Conservation (phyloP, 1,140 invertebrate genomes). For the Panonychus citri region DNA sequence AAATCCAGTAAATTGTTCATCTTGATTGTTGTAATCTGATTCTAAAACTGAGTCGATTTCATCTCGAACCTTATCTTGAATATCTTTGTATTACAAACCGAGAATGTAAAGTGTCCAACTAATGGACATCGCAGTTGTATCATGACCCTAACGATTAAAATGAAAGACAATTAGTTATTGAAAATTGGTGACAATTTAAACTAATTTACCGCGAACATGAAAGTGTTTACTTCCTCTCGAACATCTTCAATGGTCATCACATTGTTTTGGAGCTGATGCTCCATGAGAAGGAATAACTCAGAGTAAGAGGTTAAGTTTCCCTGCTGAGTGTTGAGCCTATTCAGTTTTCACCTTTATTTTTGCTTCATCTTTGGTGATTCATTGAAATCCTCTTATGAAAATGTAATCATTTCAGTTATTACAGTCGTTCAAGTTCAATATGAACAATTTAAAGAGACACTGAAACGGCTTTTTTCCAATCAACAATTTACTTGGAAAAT, state of each 20-base stretch:
- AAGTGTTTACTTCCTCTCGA: slow-evolving; percentile 58
- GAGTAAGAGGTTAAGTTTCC: too few relatives aligned
- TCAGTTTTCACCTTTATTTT: too few relatives aligned
- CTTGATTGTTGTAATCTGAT: not conserved
- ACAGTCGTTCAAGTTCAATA: too few relatives aligned
- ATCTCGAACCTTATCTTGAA: slow-evolving; percentile 9
- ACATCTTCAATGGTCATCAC: slow-evolving; percentile 37
- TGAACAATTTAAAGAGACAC: too few relatives aligned
- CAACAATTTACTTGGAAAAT: too few relatives aligned
- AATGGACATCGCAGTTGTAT: slow-evolving; percentile 11
- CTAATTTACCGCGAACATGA: slow-evolving; percentile 31
- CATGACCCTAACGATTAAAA: slow-evolving; percentile 10
- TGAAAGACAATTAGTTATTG: not conserved
- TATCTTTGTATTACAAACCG: slow-evolving; percentile 32
- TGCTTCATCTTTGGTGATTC: too few relatives aligned
- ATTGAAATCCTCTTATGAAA: too few relatives aligned
- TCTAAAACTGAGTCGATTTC: slow-evolving; percentile 11
- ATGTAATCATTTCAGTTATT: too few relatives aligned
- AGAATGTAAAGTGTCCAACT: slow-evolving; percentile 12
- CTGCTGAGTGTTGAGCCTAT: too few relatives aligned
- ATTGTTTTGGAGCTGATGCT: slow-evolving; percentile 23
- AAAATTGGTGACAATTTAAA: not conserved
- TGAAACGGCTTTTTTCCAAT: too few relatives aligned
- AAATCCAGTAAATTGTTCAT: not conserved
- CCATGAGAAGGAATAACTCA: slow-evolving; percentile 33